A percentile compares a stretch with the other conserved stretches of the same genome.
These are phyloP conservation scores for Ameiurus melas DNA, from an alignment of 2,113 vertebrate species.

Conservation along the genomic window DNA sequence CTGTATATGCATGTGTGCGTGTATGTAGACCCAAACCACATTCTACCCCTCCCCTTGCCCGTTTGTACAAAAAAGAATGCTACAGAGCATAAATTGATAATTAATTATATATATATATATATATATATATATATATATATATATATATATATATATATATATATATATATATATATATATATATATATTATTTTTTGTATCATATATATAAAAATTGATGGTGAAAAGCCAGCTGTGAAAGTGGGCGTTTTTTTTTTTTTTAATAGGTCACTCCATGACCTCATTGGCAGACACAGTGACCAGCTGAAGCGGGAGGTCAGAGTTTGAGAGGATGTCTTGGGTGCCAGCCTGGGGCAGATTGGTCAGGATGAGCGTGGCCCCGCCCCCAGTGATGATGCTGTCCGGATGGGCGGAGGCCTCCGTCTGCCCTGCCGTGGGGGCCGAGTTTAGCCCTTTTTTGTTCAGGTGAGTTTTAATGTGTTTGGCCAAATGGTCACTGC, in stretches of 20 bases:
- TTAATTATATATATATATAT: constrained; percentile 74
- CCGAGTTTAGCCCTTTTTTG: constrained; percentile 91
- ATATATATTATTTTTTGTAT: constrained; percentile 76
- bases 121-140: constrained; percentile 79
- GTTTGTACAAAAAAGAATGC: constrained; percentile 99
- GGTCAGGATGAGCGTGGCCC: constrained; percentile 96
- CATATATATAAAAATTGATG: constrained; percentile 64
- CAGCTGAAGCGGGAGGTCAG: constrained; percentile 98
- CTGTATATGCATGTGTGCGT: constrained; percentile 61
- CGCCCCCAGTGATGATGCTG: constrained; percentile 91
- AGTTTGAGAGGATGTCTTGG: constrained; percentile 93
- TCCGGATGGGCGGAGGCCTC: constrained; percentile 78
- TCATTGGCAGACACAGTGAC: constrained; percentile 96
- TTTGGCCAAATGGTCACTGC: constrained; percentile 99
- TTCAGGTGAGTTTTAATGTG: constrained; percentile 99
- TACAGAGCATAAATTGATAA: constrained; percentile 89
- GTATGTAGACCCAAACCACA: constrained; percentile 81
- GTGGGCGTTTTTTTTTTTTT: constrained; percentile 54
- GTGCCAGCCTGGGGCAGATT: constrained; percentile 89
- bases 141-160: too few species aligned
- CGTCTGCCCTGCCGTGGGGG: constrained; percentile 81
- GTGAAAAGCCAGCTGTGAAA: constrained; percentile 59
- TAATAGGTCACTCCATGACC: constrained; percentile 89
- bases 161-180: constrained; percentile 77
- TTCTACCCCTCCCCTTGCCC: constrained; percentile 45